Conservation (phyloP, 2,113 vertebrate species). For the Corvus hawaiiensis region DNA sequence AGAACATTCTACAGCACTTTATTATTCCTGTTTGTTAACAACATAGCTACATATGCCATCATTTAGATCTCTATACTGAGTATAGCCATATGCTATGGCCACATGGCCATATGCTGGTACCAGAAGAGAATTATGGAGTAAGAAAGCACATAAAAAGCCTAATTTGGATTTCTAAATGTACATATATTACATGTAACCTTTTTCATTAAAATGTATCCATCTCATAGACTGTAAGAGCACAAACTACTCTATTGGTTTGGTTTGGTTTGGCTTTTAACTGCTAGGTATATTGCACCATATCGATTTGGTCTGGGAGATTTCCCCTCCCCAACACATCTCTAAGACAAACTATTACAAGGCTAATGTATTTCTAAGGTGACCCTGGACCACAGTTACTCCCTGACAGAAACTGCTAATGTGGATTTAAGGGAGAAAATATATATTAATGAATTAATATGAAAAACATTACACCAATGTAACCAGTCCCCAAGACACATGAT, state of each 20-base stretch:
- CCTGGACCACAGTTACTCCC: not conserved
- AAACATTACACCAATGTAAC: not conserved
- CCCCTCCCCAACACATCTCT: not conserved
- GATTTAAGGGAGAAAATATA: not conserved
- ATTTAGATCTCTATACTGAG: not conserved
- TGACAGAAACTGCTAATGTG: not conserved
- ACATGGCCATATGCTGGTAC: not conserved
- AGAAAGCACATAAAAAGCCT: not conserved
- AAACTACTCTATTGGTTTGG: not conserved
- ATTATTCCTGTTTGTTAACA: conserved; percentile 28
- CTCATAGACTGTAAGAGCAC: not conserved
- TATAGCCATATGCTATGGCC: not conserved
- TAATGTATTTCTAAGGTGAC: conserved; percentile 37
- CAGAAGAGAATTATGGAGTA: not conserved
- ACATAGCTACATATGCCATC: not conserved
- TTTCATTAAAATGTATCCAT: not conserved
- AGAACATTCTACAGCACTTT: not conserved
- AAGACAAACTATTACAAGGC: not conserved
- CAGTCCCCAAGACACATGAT: not conserved
- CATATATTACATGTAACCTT: not conserved
- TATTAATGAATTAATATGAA: not conserved
- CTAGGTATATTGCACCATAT: not conserved
- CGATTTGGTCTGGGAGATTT: conserved; percentile 27
- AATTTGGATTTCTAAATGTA: not conserved
- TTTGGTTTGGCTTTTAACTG: not conserved